Base-by-base conservation (phyloP, 2,888 invertebrate species). In the Melinaea menophilus region DNA sequence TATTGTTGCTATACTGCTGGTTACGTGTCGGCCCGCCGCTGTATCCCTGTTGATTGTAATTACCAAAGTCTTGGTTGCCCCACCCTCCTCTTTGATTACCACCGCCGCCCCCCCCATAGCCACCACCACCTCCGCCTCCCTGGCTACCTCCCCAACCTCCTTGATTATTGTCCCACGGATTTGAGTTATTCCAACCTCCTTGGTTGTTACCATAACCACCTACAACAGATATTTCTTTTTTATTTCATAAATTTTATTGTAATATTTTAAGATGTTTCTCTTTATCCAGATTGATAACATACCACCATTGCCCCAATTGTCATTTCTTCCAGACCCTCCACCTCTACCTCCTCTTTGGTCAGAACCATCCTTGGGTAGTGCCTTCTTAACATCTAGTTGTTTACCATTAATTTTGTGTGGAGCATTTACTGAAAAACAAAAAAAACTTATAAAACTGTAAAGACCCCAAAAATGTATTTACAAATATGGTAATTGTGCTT, bases 311-410 rank as follows among this genome's bases (percentile, higher is more conserved):
- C 87, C 87, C 87, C 88, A 86, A 68, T 64, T 86, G 59, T 88
- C 86, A 73, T 78, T 85, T 70, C 87, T 78, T 60, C 82, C 76
- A 76, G 86, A 79, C 73, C 92, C 79, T 80, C 82, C 79, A 80
- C 82, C 82, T 67, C 92, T 86, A 55, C 93, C 90, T 47, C 92
- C 91, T 66, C 91, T 87, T 66, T 93, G 86, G 4, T 93, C 92
- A 51, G 93, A 90, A 41, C 93, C 93, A 73, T 96, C 95, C 82
- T 97, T 97, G 62, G 97, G 96, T 51, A 98, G 88, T 5, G 98
- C 98, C 88, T 98, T 98, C 80, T 98, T 98, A 0, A 98, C 98
- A 86, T 98, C 98, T 41, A 98, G 93, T 75, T 95, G 94, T 80
- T 97, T 97, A 2, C 96, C 96, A 78, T 95, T 95, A 55, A 98